Percentiles rank a stretch among this genome's conserved stretches.
Conservation (phyloP, 2,888 invertebrate genomes). For the Diaprepes abbreviatus region DNA sequence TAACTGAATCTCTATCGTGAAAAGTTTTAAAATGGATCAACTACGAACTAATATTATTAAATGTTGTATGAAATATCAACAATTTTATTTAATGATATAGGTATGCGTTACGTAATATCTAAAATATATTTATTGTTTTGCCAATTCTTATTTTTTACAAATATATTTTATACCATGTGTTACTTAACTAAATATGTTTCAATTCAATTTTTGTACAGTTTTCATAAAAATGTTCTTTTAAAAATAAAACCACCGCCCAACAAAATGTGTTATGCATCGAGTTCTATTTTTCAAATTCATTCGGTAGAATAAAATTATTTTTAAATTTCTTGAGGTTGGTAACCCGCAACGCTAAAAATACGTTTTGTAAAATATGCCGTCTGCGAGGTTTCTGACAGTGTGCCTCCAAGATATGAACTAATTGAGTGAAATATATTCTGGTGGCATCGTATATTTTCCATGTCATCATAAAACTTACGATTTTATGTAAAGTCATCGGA, state of each 20-base stretch:
- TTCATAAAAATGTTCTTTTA: too few relatives aligned
- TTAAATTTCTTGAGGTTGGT: conserved; percentile 18
- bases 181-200: too few relatives aligned
- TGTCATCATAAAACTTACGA: neutral
- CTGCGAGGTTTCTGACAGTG: neutral
- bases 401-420: conserved; percentile 23
- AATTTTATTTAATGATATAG: too few relatives aligned
- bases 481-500: conserved; percentile 1
- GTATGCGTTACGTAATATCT: too few relatives aligned
- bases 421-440: conserved; percentile 21
- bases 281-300: conserved; percentile 10
- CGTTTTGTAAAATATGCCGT: conserved; percentile 21
- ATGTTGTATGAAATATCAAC: too few relatives aligned
- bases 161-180: too few relatives aligned
- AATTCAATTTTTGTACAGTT: too few relatives aligned
- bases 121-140: too few relatives aligned
- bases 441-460: conserved; percentile 7
- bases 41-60: too few relatives aligned
- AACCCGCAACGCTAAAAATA: conserved; percentile 17
- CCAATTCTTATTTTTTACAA: too few relatives aligned
- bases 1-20: too few relatives aligned
- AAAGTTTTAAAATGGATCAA: too few relatives aligned
- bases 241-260: neutral
- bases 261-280: neutral
- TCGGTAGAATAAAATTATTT: conserved; percentile 1